Evolutionary conservation across 2,797 vertebrate genomes (phyloP).

Genomic region (Acanthis flammea): DNA sequence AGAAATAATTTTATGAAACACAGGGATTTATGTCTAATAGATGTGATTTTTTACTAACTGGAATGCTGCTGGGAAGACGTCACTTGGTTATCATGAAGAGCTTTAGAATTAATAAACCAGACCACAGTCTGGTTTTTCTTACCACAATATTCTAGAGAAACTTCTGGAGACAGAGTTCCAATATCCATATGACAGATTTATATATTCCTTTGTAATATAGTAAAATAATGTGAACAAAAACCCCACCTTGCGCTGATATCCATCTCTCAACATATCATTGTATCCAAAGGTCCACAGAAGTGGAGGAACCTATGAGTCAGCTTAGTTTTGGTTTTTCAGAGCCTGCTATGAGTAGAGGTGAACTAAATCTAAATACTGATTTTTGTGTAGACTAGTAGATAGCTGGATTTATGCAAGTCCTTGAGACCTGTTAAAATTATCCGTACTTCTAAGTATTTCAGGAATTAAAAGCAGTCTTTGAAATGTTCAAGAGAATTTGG

Average conservation of each 20-base stretch:
- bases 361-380: neutral
- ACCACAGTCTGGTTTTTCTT: accelerated
- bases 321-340: neutral
- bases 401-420: neutral
- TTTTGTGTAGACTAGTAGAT: neutral
- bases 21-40: neutral
- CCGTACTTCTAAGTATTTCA: neutral
- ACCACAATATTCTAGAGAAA: neutral
- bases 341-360: neutral
- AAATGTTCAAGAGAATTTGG: neutral
- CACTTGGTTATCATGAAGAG: neutral
- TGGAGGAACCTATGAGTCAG: neutral
- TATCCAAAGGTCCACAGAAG: neutral
- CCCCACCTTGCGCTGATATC: neutral
- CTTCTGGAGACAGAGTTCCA: neutral
- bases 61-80: neutral
- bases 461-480: neutral
- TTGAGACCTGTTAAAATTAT: neutral
- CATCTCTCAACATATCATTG: neutral
- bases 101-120: neutral
- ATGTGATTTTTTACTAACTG: neutral
- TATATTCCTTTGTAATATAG: neutral
- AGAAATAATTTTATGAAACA: neutral
- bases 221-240: neutral
- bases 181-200: neutral